phyloP scores from a whole-genome alignment of 1,140 invertebrate genomes.

The Drosophila lini region DNA sequence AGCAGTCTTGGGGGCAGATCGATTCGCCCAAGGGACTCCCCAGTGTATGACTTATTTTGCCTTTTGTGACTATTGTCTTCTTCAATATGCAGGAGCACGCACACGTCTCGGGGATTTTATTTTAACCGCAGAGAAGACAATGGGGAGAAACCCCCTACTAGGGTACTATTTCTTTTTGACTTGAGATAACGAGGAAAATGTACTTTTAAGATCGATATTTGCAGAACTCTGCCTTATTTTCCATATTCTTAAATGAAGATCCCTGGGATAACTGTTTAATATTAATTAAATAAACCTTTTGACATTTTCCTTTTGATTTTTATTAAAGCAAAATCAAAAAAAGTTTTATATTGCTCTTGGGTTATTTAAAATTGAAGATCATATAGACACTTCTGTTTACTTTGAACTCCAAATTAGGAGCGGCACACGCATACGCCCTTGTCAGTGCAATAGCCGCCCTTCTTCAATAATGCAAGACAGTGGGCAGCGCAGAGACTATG shows the following conservation, averaged over 20 bases:
- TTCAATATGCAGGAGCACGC: conserved; percentile 14
- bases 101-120: conserved; percentile 41
- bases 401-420: no score
- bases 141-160: not conserved
- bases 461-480: no score
- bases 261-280: no score
- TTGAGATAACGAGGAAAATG: not conserved
- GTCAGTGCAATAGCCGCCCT: no score
- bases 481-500: no score
- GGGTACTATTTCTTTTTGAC: not conserved
- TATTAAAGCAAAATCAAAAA: no score
- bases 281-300: no score
- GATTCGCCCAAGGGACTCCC: conserved; percentile 41
- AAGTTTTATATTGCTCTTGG: no score
- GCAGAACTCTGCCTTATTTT: not conserved
- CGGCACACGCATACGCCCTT: no score
- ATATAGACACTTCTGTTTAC: no score
- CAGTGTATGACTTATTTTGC: conserved; percentile 22
- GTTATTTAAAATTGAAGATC: no score
- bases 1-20: conserved; percentile 6
- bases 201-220: not conserved
- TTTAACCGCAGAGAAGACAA: not conserved
- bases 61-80: conserved; percentile 22
- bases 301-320: not conserved
- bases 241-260: no score